Evolutionary conservation across 2,797 vertebrate species (phyloP).

Genomic region (Propithecus deckenii): DNA sequence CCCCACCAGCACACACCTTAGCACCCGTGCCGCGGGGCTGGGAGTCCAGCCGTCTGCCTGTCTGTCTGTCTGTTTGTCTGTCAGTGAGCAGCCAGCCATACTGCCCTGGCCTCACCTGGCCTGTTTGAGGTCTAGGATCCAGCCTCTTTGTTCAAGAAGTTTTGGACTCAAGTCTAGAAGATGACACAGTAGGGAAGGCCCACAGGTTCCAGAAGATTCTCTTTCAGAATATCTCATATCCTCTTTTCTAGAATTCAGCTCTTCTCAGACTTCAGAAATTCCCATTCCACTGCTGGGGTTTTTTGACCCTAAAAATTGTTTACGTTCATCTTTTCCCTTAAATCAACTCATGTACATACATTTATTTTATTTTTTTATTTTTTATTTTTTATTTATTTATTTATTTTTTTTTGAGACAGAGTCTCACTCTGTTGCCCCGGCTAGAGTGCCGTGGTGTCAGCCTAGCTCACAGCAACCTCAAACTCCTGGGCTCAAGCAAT

Average conservation of each 20-base stretch:
- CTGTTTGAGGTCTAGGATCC: neutral
- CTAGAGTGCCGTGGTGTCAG: no score
- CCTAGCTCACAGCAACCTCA: no score
- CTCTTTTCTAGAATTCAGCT: neutral
- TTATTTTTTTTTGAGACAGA: no score
- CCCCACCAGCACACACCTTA: accelerated
- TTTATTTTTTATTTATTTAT: no score
- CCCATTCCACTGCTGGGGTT: neutral
- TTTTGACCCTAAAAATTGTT: neutral
- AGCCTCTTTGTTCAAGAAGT: neutral
- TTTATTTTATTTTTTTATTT: neutral
- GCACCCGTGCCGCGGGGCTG: neutral
- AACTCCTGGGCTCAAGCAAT: no score
- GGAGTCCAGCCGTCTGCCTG: neutral
- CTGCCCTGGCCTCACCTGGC: neutral
- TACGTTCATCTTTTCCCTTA: neutral
- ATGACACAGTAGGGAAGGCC: neutral
- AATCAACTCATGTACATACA: neutral
- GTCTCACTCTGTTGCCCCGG: no score
- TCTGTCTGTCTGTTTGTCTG: neutral
- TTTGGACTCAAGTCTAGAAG: neutral
- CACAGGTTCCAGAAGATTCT: neutral
- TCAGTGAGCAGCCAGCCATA: neutral
- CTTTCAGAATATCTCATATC: neutral
- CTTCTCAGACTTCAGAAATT: neutral